Base-by-base conservation (phyloP, 2,888 invertebrate species). In the Branchellion lobata region DNA sequence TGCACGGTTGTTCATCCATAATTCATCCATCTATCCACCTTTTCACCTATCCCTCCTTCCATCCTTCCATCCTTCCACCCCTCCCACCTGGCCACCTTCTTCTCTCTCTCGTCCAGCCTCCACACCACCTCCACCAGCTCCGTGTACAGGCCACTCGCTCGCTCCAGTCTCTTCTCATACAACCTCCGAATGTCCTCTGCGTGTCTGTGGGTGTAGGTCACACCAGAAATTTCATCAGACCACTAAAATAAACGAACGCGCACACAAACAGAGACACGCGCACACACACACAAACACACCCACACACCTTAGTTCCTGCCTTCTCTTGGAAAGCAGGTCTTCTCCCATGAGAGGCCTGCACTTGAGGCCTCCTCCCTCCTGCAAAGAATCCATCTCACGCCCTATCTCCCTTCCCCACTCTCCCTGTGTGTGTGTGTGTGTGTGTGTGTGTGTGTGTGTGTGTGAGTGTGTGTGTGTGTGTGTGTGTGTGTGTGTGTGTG, bases 81-180 rank as follows among this genome's bases (percentile, higher is more conserved):
- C 40, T 14, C 31, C 27, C 85, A 89, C 89, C 92, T 92, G 18
- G 91, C 90, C 31, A 94, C 89, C 83, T 92, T 92, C 79, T 91
- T 90, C 87, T 95, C 94, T 33, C 93, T 90, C 84, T 94, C 92
- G 81, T 95, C 94, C n/a, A 96, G 88, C 85, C 95, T 94, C 8
- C 93, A 89, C 85, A 94, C 90, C 80, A 94, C 92, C 1, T 93
- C 91, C 82, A 92, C 93, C 24, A 96, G 90, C 87, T 96, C 95
- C 88, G 93, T 90, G 87, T 93, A 95, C 78, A 98, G 90, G 86
- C 94, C 93, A 88, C 95, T 95, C 24, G 95, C 94, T 82, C 93
- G 91, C 82, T 93, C 92, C 83, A 97, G 87, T 87, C 95, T 95
- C 81, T 93, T 90, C 86, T 96, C 94, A 85, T 96, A 98, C 82